phyloP scores from a whole-genome alignment of 2,888 invertebrate genomes.

The Epistrophella euchroma region DNA sequence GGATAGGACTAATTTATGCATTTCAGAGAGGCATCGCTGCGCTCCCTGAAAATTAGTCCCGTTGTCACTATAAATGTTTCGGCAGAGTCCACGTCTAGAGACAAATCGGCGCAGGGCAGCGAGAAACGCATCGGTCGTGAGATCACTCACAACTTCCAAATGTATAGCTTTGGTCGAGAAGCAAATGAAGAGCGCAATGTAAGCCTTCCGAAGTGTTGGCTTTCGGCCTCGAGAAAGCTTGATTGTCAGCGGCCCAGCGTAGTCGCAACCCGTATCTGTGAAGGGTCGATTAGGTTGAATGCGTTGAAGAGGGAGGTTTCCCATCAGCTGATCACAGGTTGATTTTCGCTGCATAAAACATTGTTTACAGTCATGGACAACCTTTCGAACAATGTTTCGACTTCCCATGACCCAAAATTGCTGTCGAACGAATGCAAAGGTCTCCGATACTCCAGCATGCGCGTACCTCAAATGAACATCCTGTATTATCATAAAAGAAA shows the following conservation, averaged over 20 bases:
- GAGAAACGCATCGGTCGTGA: no score
- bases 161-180: no score
- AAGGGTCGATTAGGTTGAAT: no score
- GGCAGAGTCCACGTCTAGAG: no score
- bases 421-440: constrained; percentile 2
- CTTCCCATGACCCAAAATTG: constrained; percentile 11
- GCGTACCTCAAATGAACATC: not conserved
- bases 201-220: no score
- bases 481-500: constrained; percentile 11
- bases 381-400: constrained; percentile 1
- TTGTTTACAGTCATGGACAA: not conserved
- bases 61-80: no score
- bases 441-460: constrained; percentile 12
- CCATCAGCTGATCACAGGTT: constrained; percentile 48
- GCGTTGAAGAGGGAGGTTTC: constrained; percentile 27
- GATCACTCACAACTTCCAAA: no score
- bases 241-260: no score
- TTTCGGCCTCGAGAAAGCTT: no score
- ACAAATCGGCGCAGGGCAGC: no score
- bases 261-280: no score
- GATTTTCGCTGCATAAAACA: constrained; percentile 45
- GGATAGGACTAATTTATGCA: not conserved
- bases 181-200: no score
- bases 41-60: not conserved
- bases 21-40: not conserved